These are phyloP conservation scores for Hirudo medicinalis DNA, from an alignment of 1,140 invertebrate genomes.

Conservation along the genomic window DNA sequence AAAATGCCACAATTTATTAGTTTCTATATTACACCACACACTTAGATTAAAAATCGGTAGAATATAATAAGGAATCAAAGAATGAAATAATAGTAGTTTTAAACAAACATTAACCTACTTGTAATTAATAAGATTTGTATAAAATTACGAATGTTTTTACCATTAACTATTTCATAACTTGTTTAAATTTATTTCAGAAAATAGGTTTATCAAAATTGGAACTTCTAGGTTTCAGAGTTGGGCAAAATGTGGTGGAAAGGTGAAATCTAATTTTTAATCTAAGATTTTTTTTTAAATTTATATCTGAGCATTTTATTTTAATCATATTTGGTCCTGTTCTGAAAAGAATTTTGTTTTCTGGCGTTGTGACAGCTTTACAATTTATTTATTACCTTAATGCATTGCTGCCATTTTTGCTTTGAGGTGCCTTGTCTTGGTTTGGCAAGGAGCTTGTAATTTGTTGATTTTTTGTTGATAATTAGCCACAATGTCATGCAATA, in stretches of 20 bases:
- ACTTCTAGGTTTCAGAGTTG: slow-evolving; percentile 78
- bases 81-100: too few relatives aligned
- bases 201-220: slow-evolving; percentile 73
- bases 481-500: not conserved
- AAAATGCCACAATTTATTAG: not conserved
- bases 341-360: not conserved
- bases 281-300: slow-evolving; percentile 1
- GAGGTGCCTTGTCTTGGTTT: not conserved
- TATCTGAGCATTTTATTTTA: not conserved
- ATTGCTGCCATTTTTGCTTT: not conserved
- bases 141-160: not conserved
- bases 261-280: slow-evolving; percentile 25
- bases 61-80: too few relatives aligned
- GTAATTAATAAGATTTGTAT: not conserved
- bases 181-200: slow-evolving; percentile 48
- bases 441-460: not conserved
- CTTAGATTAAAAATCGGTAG: not conserved
- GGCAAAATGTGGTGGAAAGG: slow-evolving; percentile 79
- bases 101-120: too few relatives aligned
- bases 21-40: not conserved
- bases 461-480: not conserved
- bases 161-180: slow-evolving; percentile 19
- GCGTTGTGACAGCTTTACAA: not conserved
- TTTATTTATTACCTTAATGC: not conserved
- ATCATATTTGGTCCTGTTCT: not conserved